phyloP scores from a whole-genome alignment of 2,888 invertebrate species.

The Meghimatium bilineatum region DNA sequence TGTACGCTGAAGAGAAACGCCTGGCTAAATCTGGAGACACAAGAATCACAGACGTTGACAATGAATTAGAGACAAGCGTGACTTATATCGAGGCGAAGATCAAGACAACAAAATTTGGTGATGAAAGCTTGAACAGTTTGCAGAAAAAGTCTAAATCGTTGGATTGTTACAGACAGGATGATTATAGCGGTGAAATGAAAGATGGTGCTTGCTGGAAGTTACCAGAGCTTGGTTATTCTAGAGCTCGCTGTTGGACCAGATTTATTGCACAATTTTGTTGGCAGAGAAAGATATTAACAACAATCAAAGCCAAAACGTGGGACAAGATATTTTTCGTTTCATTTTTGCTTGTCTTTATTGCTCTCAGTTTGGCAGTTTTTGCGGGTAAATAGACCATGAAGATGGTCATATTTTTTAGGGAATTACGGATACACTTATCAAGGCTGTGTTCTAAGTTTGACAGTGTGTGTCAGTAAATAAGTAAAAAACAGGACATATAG shows the following conservation, averaged over 20 bases:
- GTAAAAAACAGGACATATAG: too few relatives aligned
- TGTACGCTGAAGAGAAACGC: neutral
- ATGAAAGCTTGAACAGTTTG: neutral
- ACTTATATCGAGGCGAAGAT: neutral
- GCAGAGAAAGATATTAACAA: neutral
- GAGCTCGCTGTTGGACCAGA: neutral
- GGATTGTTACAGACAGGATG: neutral
- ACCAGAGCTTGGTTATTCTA: neutral
- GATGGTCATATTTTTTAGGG: too few relatives aligned
- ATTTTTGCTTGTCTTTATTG: neutral
- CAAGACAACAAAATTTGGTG: neutral
- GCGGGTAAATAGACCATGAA: too few relatives aligned
- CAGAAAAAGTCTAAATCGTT: neutral
- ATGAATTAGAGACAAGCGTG: neutral
- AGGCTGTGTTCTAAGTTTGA: too few relatives aligned
- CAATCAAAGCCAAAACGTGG: neutral
- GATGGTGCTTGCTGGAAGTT: neutral
- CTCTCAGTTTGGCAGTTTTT: neutral
- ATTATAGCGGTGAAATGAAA: neutral
- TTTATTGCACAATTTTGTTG: neutral
- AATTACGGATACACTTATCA: too few relatives aligned
- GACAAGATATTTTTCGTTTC: constrained; percentile 1
- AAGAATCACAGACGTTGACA: neutral
- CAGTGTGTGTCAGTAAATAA: too few relatives aligned
- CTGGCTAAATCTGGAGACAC: neutral